phyloP scores from a whole-genome alignment of 1,140 invertebrate genomes.

The Charaxes varanes region DNA sequence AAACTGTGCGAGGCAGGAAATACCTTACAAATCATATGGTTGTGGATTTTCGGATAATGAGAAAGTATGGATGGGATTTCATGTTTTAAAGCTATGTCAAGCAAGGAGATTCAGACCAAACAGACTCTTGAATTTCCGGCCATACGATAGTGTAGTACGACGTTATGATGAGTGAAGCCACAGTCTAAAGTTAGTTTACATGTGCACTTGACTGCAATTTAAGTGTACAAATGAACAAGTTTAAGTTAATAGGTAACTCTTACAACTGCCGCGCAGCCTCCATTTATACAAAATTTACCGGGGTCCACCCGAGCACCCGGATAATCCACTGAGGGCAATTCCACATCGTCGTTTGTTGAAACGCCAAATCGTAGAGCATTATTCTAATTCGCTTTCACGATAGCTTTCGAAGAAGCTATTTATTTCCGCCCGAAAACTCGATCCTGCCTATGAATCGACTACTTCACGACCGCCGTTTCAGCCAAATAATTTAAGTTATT shows the following conservation, averaged over 20 bases:
- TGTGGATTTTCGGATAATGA: too few relatives aligned
- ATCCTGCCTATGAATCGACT: too few relatives aligned
- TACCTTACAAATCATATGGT: too few relatives aligned
- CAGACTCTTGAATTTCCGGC: too few relatives aligned
- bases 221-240: too few relatives aligned
- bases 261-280: constrained; percentile 51
- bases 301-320: constrained; percentile 54
- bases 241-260: constrained; percentile 35
- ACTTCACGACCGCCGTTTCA: constrained; percentile 23
- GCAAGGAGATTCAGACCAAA: too few relatives aligned
- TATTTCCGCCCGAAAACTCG: constrained; percentile 58
- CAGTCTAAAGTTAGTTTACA: constrained; percentile 11
- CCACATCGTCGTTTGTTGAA: constrained; percentile 65
- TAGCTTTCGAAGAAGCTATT: constrained; percentile 71
- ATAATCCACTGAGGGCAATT: constrained; percentile 68
- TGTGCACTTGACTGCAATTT: too few relatives aligned
- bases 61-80: too few relatives aligned
- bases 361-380: constrained; percentile 69
- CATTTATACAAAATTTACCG: constrained; percentile 65
- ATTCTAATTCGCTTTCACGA: constrained; percentile 71
- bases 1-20: too few relatives aligned
- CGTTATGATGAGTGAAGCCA: neutral
- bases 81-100: too few relatives aligned
- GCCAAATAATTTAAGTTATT: constrained; percentile 43
- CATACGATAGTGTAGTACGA: too few relatives aligned